A percentile compares a stretch with the other conserved stretches of the same genome.
phyloP scores from a whole-genome alignment of 2,888 invertebrate genomes.

The Drosophila subquinaria region DNA sequence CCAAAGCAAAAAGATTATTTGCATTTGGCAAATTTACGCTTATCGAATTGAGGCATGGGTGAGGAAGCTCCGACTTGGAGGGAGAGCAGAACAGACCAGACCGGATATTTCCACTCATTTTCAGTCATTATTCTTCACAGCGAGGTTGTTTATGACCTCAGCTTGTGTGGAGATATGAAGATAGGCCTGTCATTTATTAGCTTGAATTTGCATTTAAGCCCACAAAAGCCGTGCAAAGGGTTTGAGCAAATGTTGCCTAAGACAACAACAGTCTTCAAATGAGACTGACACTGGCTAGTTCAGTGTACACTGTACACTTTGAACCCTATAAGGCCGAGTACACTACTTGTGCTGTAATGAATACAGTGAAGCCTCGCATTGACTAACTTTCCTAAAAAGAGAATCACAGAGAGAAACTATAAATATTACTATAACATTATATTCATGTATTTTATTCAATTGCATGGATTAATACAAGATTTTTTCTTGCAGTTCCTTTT shows the following conservation, averaged over 20 bases:
- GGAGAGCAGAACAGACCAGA: not conserved
- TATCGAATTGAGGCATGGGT: conserved; percentile 51
- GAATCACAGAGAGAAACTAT: not conserved
- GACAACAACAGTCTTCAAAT: conserved; percentile 63
- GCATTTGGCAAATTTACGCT: conserved; percentile 79
- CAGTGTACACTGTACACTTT: conserved; percentile 4
- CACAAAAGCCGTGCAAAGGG: conserved; percentile 13
- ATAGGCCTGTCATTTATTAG: conserved; percentile 77
- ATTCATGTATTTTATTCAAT: not conserved
- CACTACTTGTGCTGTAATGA: conserved; percentile 25
- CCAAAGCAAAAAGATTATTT: conserved; percentile 60
- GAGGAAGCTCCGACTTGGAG: not conserved
- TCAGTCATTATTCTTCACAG: conserved; percentile 30
- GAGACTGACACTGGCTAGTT: conserved; percentile 24
- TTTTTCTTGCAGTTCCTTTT: not conserved
- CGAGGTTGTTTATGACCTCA: conserved; percentile 63
- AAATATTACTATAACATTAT: not conserved
- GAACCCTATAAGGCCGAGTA: conserved; percentile 9
- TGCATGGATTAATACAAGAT: not conserved
- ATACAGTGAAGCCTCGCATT: conserved; percentile 23
- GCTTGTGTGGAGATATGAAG: conserved; percentile 59
- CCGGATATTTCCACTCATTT: conserved; percentile 4
- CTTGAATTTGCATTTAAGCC: conserved; percentile 73
- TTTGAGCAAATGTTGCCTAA: conserved; percentile 44
- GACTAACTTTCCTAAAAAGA: not conserved